Evolutionary conservation across 1,140 invertebrate species (phyloP).

Genomic region (Drosophila obscura): DNA sequence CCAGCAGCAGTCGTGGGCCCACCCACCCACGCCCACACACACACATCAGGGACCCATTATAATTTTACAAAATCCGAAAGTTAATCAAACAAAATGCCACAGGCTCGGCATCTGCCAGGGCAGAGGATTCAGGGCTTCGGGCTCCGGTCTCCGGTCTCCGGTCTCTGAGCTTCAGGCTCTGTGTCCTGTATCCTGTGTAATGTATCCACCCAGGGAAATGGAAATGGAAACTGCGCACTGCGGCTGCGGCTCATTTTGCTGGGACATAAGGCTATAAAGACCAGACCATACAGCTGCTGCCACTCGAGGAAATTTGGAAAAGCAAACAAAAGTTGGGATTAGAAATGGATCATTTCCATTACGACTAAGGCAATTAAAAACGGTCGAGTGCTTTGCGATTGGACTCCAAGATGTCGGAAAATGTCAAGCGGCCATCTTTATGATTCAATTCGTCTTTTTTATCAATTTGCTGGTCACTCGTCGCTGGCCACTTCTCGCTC

Average conservation of each 20-base stretch:
- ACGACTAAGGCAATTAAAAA: slow-evolving; percentile 52
- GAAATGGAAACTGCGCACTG: slow-evolving; percentile 53
- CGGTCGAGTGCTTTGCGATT: slow-evolving; percentile 27
- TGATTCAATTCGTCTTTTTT: slow-evolving; percentile 71
- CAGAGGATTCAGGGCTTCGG: not conserved
- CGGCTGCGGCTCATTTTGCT: slow-evolving; percentile 49
- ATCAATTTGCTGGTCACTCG: slow-evolving; percentile 64
- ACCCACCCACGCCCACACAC: slow-evolving; percentile 11
- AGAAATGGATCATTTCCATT: slow-evolving; percentile 23
- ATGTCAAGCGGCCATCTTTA: slow-evolving; percentile 40
- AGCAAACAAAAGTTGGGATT: slow-evolving; percentile 28
- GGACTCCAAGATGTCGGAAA: slow-evolving; percentile 24
- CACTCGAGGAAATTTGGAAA: not conserved
- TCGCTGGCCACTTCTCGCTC: not conserved
- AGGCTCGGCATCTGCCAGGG: slow-evolving; percentile 13
- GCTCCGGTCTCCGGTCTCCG: no score
- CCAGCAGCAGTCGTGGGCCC: slow-evolving; percentile 10
- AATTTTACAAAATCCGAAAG: slow-evolving; percentile 80
- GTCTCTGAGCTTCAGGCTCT: not conserved
- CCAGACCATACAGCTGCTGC: slow-evolving; percentile 19
- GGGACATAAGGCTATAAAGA: slow-evolving; percentile 29
- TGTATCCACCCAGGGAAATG: slow-evolving; percentile 11
- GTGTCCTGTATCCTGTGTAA: slow-evolving; percentile 16
- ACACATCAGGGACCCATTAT: slow-evolving; percentile 56
- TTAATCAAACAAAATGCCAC: slow-evolving; percentile 72